Percentiles rank a stretch among this genome's conserved stretches.
Conservation (phyloP, 2,113 vertebrate species). For the Peromyscus maniculatus region DNA sequence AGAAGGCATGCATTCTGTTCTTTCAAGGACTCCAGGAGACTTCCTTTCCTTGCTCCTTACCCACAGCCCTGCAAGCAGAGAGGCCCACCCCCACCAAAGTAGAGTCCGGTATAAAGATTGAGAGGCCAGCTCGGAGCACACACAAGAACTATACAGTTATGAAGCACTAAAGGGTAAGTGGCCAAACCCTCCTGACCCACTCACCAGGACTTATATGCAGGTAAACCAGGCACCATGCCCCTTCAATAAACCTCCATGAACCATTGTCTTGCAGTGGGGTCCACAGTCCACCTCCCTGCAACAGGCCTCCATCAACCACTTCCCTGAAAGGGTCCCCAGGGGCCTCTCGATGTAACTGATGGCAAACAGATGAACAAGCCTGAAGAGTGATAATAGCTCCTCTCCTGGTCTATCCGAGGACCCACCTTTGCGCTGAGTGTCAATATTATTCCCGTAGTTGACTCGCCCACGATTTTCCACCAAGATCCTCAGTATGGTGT, state of each 20-base stretch:
- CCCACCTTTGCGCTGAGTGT: conserved; percentile 96
- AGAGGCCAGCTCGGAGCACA: not conserved
- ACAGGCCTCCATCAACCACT: not conserved
- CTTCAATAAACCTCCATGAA: not conserved
- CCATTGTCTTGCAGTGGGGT: not conserved
- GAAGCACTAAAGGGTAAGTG: not conserved
- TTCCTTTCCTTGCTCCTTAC: not conserved
- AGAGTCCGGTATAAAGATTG: not conserved
- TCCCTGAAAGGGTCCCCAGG: not conserved
- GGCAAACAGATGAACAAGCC: not conserved
- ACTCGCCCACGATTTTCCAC: conserved; percentile 96
- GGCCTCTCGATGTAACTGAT: rapidly evolving
- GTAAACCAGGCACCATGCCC: not conserved
- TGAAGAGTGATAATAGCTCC: too few species aligned
- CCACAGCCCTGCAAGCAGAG: not conserved
- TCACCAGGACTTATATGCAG: not conserved
- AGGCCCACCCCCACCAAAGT: not conserved
- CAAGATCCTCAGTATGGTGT: conserved; percentile 91
- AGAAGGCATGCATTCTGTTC: not conserved
- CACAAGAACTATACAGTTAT: too few species aligned
- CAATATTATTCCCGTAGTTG: conserved; percentile 91
- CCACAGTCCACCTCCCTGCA: not conserved
- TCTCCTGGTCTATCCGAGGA: not conserved
- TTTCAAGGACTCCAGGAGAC: not conserved
- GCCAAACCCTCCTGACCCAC: not conserved